Evolutionary conservation across 2,113 vertebrate genomes (phyloP), one percentile per base, ranked within the genome.

Genomic region (Spermophilus dauricus): DNA sequence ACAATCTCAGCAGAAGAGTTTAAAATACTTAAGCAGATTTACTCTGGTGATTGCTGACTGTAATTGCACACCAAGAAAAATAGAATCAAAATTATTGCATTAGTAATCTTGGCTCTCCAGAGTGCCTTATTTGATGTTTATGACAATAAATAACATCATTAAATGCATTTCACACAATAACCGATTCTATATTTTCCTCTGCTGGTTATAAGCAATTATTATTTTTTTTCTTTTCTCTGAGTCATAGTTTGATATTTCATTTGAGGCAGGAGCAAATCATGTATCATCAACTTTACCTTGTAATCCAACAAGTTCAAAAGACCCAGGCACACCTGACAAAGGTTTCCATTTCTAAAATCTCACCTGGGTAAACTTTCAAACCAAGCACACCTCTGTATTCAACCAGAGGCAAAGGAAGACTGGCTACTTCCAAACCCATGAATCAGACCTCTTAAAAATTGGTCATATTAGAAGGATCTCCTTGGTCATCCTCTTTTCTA

Each of bases 1-100:
- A 65, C 76, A 93, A 98, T 94, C 96, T 95, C 73, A 97, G 89
- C 73, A 89, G 93, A 58, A 0, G 72, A 98, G 73, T 97, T 98
- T 95, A 96, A 98, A 98, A 98, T 94, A 97, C 83, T 98, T 97
- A 91, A 98, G 84, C 58, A 93, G 93, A 97, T 95, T 97, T 97
- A 94, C 95, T 94, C 94, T 45, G 26, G 94, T 67, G 96, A 96
- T 86, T 75, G 92, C 73, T 89, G n/a, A 95, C 87, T 86, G 53
- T 96, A 98, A 98, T 92, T 97, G 96, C 94, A 80, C 73, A 75
- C 92, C 90, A 97, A 96, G 89, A 96, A 92, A 97, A 96, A 96
- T 0, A 90, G 93, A 97, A 95, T 39, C 56, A 65, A 96, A 97
- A 96, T 92, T 42, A 97, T 94, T 86, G 48, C 95, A 84, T 97